Evolutionary conservation across 2,113 vertebrate genomes (phyloP).

Genomic region (Antigone vipio): DNA sequence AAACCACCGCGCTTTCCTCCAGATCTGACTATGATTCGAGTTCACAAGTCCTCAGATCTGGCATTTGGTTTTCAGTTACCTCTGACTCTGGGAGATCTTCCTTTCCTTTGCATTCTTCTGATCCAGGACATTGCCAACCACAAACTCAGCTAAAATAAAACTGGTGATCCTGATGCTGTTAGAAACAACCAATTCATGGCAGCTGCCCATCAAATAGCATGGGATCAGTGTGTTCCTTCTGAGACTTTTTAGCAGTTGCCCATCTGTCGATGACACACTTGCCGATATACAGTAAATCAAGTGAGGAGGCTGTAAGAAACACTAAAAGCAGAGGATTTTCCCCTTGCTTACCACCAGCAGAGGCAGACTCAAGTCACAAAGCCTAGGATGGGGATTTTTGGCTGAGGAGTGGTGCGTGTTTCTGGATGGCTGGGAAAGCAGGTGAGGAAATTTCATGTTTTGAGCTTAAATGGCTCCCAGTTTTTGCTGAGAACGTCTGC

Average conservation of each 20-base stretch:
- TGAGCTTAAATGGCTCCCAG: not conserved
- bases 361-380: not conserved
- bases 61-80: not conserved
- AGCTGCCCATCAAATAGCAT: not conserved
- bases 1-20: not conserved
- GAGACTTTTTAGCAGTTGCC: not conserved
- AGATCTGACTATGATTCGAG: not conserved
- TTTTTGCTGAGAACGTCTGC: not conserved
- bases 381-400: not conserved
- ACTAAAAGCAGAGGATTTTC: not conserved
- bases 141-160: not conserved
- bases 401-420: not conserved
- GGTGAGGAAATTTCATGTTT: not conserved
- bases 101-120: not conserved
- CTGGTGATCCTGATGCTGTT: not conserved
- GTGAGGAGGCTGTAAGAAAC: not conserved
- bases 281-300: not conserved
- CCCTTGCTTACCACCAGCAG: not conserved
- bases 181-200: not conserved
- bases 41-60: not conserved
- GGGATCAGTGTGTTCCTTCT: not conserved
- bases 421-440: not conserved
- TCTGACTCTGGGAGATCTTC: not conserved
- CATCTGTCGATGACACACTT: not conserved
- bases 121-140: not conserved